Base-by-base conservation (phyloP, 2,113 vertebrate genomes). In the Nycticryphes semicollaris region DNA sequence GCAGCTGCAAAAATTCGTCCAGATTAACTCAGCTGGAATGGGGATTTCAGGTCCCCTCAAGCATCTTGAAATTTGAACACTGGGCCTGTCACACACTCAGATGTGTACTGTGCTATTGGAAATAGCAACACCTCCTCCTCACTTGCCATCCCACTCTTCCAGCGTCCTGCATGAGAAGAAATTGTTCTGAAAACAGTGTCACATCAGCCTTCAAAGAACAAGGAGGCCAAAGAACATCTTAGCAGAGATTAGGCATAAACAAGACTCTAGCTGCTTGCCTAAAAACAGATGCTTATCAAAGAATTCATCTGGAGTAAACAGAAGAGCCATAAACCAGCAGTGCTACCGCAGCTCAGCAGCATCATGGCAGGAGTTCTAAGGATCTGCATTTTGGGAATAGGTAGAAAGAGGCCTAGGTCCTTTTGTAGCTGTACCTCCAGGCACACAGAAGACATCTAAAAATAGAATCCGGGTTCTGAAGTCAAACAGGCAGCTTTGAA, bases 41-140 rank as follows among this genome's bases (percentile, higher is more conserved):
- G 2, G 27, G 21, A 69, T 18, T 76, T 77, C 62, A 76, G 48
- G 24, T 31, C 56, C 48, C 20, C 30, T 79, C 0, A 0, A 79
- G 27, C 45, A 69, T 45, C 75, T 45, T 53, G 53, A 77, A 56
- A 73, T 53, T 2, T 20, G 23, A 91, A 50, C 33, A 10, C 18
- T 69, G 48, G 66, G 62, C 43, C 45, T 87, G 73, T 76, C 74
- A 59, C 0, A 0, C 35, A 8, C 54, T 59, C 66, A 56, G 33
- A 74, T 50, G 33, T 81, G 39, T 73, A 33, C 53, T 39, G 18
- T 64, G 63, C 48, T 76, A 10, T 13, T 87, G 64, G 74, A 91
- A 94, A 89, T 57, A 90, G 82, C 79, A 95, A 60, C 74, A 91
- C 66, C 60, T 89, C 78, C 82, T 92, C 82, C 39, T 83, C 30